Percentiles rank a stretch among this genome's conserved stretches.
Evolutionary conservation across 2,113 vertebrate species (phyloP).

Genomic region (Plecturocebus donacophilus): DNA sequence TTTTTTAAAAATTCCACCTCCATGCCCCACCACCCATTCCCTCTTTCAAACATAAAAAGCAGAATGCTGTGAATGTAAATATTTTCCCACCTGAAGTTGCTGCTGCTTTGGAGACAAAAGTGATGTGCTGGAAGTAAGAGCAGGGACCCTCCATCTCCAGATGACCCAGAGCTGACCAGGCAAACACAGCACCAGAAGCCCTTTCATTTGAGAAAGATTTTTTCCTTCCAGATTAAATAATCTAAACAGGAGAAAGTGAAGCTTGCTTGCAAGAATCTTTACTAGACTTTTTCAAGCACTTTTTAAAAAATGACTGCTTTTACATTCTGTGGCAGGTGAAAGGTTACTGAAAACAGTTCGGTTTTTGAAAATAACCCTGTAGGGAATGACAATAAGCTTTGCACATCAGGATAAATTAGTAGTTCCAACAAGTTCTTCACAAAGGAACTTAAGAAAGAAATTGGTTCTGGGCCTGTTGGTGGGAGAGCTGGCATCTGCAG

Average conservation of each 20-base stretch:
- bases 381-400: neutral
- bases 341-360: neutral
- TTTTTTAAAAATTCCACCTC: neutral
- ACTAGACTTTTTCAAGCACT: slow-evolving; percentile 58
- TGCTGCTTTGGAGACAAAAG: neutral
- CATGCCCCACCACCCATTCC: neutral
- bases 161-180: neutral
- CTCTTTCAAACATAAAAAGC: slow-evolving; percentile 48
- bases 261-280: slow-evolving; percentile 73
- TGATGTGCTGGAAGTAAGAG: slow-evolving; percentile 23
- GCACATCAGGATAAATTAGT: neutral
- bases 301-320: slow-evolving; percentile 65
- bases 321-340: neutral
- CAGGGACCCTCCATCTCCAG: neutral
- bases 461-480: neutral
- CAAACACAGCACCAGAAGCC: slow-evolving; percentile 45
- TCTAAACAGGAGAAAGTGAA: slow-evolving; percentile 68
- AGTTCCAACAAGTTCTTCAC: neutral
- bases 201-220: slow-evolving; percentile 50
- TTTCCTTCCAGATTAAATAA: slow-evolving; percentile 72
- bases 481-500: neutral
- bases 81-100: slow-evolving; percentile 32
- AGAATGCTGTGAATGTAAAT: slow-evolving; percentile 68
- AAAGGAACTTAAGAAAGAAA: neutral
- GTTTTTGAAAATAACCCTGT: slow-evolving; percentile 36